Base-by-base conservation (phyloP, 2,113 vertebrate genomes). In the Phalacrocorax pelagicus region DNA sequence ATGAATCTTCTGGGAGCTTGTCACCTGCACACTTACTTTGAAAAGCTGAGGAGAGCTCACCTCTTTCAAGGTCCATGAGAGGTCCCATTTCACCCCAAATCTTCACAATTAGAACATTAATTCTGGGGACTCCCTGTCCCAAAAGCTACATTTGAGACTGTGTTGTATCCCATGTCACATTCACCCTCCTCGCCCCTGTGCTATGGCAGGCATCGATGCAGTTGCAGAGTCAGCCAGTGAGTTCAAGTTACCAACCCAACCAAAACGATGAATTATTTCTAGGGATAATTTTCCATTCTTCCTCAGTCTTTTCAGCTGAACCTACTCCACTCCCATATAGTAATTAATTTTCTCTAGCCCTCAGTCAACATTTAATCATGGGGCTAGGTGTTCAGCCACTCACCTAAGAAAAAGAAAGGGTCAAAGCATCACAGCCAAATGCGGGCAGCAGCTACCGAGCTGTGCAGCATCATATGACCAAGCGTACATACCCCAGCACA, bases 401-500 rank as follows among this genome's bases (percentile, higher is more conserved):
- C 36, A 27, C 6, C 27, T 29, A 9, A 38, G 51, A 22, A 58
- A 67, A 57, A 46, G 8, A n/a, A 46, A 54, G 16, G 34, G 19
- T 38, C 40, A 21, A 36, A 71, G 32, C 42, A 32, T 13, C 24
- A 4, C 7, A 1, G 54, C 27, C 38, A 52, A 13, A 6, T 2
- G 6, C 1, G 2, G n/a, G 51, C 65, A 72, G 66, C 44, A 30
- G 44, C 44, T n/a, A 9, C 51, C 19, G 3, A 5, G 6, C 42
- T 16, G 34, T 8, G 9, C 3, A 24, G n/a, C 63, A 38, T 5
- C 3, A 1, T 22, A 26, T 0, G 0, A 18, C 40, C 16, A 10
- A 15, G 65, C 3, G 2, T 16, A 6, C 5, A 0, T 3, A 34
- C 6, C 22, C 21, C 32, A 12, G 54, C 34, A 5, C 3, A 0